Evolutionary conservation across 2,113 vertebrate genomes (phyloP).

Genomic region (Marmota monax): DNA sequence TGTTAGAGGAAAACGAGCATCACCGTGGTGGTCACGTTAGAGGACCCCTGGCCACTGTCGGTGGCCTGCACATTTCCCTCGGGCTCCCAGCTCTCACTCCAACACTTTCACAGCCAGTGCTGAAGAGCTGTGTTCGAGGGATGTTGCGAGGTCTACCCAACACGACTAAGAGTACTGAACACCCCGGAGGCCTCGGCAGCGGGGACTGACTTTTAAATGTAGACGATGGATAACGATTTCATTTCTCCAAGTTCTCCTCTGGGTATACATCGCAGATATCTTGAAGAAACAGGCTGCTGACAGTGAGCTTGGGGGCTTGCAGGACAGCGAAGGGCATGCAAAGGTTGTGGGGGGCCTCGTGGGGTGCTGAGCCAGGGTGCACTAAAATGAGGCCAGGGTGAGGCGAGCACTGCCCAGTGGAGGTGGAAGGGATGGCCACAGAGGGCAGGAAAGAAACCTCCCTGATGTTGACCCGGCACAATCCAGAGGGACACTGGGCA

Average conservation of each 20-base stretch:
- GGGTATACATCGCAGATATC: accelerated
- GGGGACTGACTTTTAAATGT: accelerated
- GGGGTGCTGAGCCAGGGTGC: neutral
- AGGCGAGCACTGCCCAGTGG: accelerated
- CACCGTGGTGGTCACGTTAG: accelerated
- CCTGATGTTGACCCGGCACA: no score
- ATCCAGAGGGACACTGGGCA: neutral
- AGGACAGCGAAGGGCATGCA: neutral
- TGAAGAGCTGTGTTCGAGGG: no score
- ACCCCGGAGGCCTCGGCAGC: neutral
- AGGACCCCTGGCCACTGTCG: neutral
- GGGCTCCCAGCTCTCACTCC: neutral
- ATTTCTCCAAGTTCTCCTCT: neutral
- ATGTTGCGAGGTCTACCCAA: neutral
- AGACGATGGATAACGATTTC: neutral
- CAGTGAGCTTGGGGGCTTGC: no score
- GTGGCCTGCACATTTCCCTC: accelerated
- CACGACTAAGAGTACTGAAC: accelerated
- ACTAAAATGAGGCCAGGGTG: neutral
- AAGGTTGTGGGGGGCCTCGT: accelerated
- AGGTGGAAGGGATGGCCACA: neutral
- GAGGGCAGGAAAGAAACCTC: neutral
- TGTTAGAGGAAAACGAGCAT: accelerated
- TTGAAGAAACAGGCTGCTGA: neutral
- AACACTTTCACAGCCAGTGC: neutral